These are phyloP conservation scores for Proctacanthus coquilletti DNA, from an alignment of 1,140 invertebrate species.

Conservation along the genomic window DNA sequence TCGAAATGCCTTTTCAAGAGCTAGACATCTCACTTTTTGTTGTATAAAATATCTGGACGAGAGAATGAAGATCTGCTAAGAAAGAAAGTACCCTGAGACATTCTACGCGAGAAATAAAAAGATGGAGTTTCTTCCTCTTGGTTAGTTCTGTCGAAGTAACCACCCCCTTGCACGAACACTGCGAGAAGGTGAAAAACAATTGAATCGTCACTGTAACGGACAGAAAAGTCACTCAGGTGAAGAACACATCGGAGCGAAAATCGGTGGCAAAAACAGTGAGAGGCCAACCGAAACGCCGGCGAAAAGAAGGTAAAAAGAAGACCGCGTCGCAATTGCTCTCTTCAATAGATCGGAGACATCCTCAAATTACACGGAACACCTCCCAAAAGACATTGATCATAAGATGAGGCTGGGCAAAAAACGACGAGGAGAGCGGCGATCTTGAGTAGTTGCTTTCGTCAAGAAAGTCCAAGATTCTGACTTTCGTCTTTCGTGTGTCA, in stretches of 20 bases:
- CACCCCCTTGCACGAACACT: too few species aligned
- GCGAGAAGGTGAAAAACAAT: too few species aligned
- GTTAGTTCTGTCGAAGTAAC: too few species aligned
- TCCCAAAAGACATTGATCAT: constrained; percentile 1
- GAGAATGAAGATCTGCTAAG: too few species aligned
- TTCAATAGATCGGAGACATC: neutral
- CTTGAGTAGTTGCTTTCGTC: neutral
- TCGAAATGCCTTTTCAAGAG: too few species aligned
- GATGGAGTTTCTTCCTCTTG: too few species aligned
- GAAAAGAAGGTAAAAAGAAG: neutral
- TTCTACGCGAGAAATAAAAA: too few species aligned
- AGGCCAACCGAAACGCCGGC: neutral
- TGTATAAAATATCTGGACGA: too few species aligned
- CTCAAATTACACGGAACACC: constrained; percentile 1
- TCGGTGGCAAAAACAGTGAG: neutral
- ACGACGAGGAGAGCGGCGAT: neutral
- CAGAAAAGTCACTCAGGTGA: neutral
- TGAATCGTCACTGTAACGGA: neutral
- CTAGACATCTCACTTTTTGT: too few species aligned
- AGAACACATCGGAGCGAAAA: neutral
- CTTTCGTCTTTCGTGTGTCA: neutral
- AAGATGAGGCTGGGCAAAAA: neutral
- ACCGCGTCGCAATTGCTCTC: neutral
- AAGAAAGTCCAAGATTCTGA: neutral
- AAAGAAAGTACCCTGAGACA: too few species aligned